These are phyloP conservation scores for Palythoa heliodiscus DNA, from an alignment of 92 coral and sea anemone genomes.

Conservation along the genomic window DNA sequence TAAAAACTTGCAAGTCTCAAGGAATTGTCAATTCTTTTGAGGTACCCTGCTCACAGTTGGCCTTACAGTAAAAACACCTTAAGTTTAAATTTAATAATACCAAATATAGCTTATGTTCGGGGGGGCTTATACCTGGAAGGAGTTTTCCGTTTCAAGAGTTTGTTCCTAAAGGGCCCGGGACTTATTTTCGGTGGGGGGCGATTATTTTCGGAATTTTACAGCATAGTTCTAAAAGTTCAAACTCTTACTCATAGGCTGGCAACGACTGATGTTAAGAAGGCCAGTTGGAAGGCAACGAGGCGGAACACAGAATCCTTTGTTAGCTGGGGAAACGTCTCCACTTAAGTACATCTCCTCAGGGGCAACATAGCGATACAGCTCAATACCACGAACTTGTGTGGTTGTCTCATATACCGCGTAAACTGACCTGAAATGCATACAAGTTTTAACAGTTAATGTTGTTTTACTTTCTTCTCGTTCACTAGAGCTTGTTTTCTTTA, in stretches of 20 bases:
- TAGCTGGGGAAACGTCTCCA: constrained; percentile 72
- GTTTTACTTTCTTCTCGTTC: neutral
- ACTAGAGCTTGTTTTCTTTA: neutral
- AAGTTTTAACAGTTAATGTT: neutral
- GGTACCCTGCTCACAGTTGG: too few relatives aligned
- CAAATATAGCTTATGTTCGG: too few relatives aligned
- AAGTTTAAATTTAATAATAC: too few relatives aligned
- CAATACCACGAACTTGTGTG: constrained; percentile 63
- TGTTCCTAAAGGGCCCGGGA: too few relatives aligned
- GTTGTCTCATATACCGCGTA: constrained; percentile 69
- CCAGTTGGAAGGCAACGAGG: constrained; percentile 81
- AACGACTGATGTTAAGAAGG: constrained; percentile 69
- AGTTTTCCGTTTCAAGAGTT: too few relatives aligned
- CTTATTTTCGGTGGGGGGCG: too few relatives aligned
- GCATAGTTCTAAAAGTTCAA: too few relatives aligned
- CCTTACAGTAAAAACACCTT: too few relatives aligned
- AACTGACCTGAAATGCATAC: constrained; percentile 64
- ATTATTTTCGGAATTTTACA: too few relatives aligned
- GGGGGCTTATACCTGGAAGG: too few relatives aligned
- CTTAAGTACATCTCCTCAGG: constrained; percentile 66
- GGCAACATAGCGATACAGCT: constrained; percentile 74
- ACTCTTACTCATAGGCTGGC: constrained; percentile 83
- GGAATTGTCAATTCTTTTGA: too few relatives aligned
- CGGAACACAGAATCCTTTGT: constrained; percentile 92
- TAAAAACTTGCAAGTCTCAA: too few relatives aligned